A percentile compares a stretch with the other conserved stretches of the same genome.
phyloP scores from a whole-genome alignment of 2,113 vertebrate species.

The Carlito syrichta region DNA sequence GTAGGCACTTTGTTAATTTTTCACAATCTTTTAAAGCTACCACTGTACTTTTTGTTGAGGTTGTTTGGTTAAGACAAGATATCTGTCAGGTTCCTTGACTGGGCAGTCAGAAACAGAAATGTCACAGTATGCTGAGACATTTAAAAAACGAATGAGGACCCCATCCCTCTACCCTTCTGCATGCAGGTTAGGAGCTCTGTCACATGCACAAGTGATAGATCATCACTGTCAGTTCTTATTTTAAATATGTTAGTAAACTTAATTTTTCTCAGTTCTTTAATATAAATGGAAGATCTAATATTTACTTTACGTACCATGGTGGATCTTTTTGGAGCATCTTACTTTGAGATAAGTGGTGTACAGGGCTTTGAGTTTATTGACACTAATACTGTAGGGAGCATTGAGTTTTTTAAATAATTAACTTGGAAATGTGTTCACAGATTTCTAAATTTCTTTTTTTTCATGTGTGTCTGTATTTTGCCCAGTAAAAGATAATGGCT shows the following conservation, averaged over 20 bases:
- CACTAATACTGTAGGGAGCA: background rate
- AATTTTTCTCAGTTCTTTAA: background rate
- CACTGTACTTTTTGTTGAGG: background rate
- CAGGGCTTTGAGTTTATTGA: background rate
- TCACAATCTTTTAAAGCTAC: background rate
- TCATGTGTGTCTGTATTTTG: background rate
- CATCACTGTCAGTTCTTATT: background rate
- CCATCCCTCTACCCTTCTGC: background rate
- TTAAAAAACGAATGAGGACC: background rate
- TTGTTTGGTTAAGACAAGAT: background rate
- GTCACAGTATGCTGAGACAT: background rate
- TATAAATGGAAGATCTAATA: background rate
- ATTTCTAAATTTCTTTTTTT: slow-evolving; percentile 18
- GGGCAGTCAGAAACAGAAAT: background rate
- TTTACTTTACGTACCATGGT: background rate
- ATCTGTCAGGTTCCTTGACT: background rate
- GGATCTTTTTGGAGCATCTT: background rate
- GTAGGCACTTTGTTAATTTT: background rate
- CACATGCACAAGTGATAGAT: background rate
- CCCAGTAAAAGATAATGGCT: background rate
- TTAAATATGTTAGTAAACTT: background rate
- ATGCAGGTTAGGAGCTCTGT: too few relatives aligned
- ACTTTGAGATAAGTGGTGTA: background rate
- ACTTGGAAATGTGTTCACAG: background rate
- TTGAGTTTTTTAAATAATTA: background rate